Conservation (phyloP, 2,113 vertebrate genomes). For the Microcebus jonahi region DNA sequence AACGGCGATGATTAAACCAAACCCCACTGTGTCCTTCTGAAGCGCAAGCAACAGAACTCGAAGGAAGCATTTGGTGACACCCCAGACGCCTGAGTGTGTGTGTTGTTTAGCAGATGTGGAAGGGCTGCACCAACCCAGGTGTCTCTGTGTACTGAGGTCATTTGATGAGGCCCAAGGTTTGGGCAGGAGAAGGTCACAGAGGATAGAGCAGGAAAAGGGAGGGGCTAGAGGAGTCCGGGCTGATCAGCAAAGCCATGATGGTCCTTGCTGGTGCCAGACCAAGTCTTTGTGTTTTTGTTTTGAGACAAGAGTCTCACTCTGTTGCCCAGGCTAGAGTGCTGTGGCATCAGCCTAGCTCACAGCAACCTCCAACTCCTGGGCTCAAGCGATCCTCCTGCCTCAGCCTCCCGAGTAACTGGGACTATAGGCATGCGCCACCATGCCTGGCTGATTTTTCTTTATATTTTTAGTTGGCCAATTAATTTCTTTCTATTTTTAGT, state of each 20-base stretch:
- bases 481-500: too few relatives aligned
- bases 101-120: not conserved
- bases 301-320: too few relatives aligned
- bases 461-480: too few relatives aligned
- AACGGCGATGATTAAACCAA: not conserved
- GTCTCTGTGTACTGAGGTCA: not conserved
- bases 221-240: too few relatives aligned
- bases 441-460: too few relatives aligned
- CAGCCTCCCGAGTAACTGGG: too few relatives aligned
- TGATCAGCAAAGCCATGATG: fast-evolving
- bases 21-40: not conserved
- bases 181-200: not conserved
- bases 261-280: not conserved
- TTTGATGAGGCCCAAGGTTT: not conserved
- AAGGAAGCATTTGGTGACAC: fast-evolving
- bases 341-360: too few relatives aligned
- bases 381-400: too few relatives aligned
- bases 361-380: too few relatives aligned
- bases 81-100: not conserved
- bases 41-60: fast-evolving
- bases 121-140: fast-evolving
- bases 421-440: too few relatives aligned
- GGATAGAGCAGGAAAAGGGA: not conserved
- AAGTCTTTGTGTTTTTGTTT: too few relatives aligned
- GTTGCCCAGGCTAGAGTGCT: too few relatives aligned